These are phyloP conservation scores for Augochlorella aurata DNA, from an alignment of 2,888 invertebrate species.

Conservation along the genomic window DNA sequence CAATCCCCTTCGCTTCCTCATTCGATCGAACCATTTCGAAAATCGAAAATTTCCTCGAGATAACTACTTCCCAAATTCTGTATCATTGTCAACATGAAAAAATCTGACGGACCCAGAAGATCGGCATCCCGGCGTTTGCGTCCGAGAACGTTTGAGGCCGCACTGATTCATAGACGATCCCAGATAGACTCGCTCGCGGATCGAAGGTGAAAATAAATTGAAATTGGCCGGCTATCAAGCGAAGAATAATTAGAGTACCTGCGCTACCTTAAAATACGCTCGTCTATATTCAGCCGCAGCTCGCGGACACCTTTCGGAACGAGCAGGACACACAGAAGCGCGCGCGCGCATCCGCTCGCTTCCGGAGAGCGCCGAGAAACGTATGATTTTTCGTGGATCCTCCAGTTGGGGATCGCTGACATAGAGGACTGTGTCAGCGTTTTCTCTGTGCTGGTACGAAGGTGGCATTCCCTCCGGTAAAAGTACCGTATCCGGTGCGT, in stretches of 20 bases:
- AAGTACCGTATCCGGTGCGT: conserved; percentile 63
- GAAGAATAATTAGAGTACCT: conserved; percentile 47
- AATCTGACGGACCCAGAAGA: background rate
- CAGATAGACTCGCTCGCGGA: conserved; percentile 17
- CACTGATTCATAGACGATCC: background rate
- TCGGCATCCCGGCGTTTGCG: background rate
- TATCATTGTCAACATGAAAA: too few species aligned
- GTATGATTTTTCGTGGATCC: background rate
- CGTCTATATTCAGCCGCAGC: conserved; percentile 46
- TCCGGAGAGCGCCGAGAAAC: too few species aligned
- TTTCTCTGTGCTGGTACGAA: conserved; percentile 51
- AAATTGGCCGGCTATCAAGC: conserved; percentile 49
- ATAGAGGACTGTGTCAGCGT: conserved; percentile 27
- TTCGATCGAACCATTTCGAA: too few species aligned
- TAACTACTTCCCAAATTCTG: too few species aligned
- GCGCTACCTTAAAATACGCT: conserved; percentile 40
- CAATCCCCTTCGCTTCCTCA: too few species aligned
- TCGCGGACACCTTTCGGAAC: conserved; percentile 14
- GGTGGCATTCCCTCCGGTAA: conserved; percentile 60
- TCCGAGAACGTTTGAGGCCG: background rate
- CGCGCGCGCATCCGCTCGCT: too few species aligned
- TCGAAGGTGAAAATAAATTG: conserved; percentile 52
- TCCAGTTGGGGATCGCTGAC: conserved; percentile 47
- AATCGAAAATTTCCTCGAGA: too few species aligned
- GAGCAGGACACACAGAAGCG: too few species aligned